phyloP scores from a whole-genome alignment of 2,888 invertebrate species.

The Trichopoda pennipes region DNA sequence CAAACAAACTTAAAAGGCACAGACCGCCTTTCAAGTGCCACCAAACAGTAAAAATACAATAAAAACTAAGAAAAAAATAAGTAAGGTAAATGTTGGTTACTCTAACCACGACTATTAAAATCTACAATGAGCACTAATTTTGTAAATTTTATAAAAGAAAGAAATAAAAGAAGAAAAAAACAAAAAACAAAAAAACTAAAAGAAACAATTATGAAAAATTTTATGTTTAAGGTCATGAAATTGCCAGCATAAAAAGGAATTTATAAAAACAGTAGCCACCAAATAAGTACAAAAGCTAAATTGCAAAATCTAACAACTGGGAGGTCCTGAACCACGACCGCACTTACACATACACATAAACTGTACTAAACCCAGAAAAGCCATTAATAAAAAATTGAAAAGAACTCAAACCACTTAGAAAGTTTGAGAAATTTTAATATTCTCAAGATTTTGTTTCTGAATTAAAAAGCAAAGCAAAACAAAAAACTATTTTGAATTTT shows the following conservation, averaged over 20 bases:
- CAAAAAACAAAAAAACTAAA: constrained; percentile 23
- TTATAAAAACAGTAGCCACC: constrained; percentile 59
- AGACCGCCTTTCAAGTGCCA: constrained; percentile 39
- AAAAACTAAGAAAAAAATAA: constrained; percentile 6
- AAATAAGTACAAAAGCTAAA: constrained; percentile 60
- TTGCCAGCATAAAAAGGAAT: constrained; percentile 25
- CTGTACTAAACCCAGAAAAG: not conserved
- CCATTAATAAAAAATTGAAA: constrained; percentile 23
- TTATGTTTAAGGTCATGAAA: constrained; percentile 67
- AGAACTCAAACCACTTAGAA: constrained; percentile 61
- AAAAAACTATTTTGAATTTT: constrained; percentile 58
- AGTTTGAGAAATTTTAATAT: constrained; percentile 57
- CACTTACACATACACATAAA: constrained; percentile 13
- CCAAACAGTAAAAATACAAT: constrained; percentile 1
- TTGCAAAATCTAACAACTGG: constrained; percentile 57
- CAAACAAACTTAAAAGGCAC: constrained; percentile 46
- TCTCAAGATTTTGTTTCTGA: constrained; percentile 41
- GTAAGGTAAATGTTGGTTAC: constrained; percentile 55
- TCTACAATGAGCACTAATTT: constrained; percentile 56
- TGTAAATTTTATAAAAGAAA: constrained; percentile 33
- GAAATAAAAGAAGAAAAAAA: constrained; percentile 10
- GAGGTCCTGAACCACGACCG: constrained; percentile 67
- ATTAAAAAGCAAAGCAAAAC: not conserved
- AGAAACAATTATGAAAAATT: constrained; percentile 64
- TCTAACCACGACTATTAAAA: constrained; percentile 63